Evolutionary conservation across 2,113 vertebrate genomes (phyloP).

Genomic region (Rhineura floridana): DNA sequence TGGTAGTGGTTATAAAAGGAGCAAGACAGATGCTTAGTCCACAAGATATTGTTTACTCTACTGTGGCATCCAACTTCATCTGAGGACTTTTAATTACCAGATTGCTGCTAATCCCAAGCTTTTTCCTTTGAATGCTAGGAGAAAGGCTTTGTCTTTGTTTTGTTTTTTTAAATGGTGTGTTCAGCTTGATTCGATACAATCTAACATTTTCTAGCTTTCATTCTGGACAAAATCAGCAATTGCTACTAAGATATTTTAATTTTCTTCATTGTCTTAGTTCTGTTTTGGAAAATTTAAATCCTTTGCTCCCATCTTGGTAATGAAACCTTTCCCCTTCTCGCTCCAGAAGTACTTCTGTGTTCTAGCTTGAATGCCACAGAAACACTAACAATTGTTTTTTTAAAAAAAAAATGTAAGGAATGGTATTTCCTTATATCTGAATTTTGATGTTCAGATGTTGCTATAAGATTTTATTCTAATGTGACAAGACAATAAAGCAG

Average conservation of each 20-base stretch:
- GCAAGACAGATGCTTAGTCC: neutral
- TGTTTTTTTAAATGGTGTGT: neutral
- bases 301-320: neutral
- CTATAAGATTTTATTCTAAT: slow-evolving; percentile 4
- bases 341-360: accelerated
- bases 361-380: neutral
- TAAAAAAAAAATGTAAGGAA: neutral
- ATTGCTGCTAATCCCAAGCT: neutral
- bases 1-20: neutral
- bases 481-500: slow-evolving; percentile 29
- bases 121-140: neutral
- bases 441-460: neutral
- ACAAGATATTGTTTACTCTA: neutral
- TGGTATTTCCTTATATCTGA: neutral
- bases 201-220: neutral
- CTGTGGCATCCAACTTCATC: neutral
- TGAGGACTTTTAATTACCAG: neutral
- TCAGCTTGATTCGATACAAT: neutral
- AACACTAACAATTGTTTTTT: neutral
- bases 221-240: neutral
- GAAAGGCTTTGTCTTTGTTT: neutral
- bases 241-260: neutral
- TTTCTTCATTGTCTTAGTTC: neutral
- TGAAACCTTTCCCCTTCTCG: neutral
- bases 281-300: neutral